Conservation (phyloP, 1,140 invertebrate species). For the Maconellicoccus hirsutus region DNA sequence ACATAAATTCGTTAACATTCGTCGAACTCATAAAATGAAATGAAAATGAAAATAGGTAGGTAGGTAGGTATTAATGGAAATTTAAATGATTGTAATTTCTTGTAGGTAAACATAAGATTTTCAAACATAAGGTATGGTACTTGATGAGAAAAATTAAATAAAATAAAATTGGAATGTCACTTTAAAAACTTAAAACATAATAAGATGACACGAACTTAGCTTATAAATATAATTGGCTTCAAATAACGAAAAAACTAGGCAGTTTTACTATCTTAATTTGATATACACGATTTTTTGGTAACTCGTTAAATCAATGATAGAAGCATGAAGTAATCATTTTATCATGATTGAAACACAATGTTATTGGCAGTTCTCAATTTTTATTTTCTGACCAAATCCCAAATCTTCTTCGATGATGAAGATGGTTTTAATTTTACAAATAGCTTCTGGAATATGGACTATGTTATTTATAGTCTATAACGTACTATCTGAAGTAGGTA, state of each 20-base stretch:
- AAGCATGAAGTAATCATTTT: not conserved
- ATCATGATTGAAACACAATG: not conserved
- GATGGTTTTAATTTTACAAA: no score
- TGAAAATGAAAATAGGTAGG: no score
- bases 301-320: not conserved
- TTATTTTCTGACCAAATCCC: not conserved
- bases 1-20: not conserved
- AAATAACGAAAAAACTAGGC: not conserved
- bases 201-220: not conserved
- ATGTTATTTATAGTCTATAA: no score
- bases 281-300: not conserved
- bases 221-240: not conserved
- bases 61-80: no score
- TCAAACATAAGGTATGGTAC: not conserved
- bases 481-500: no score
- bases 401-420: no score
- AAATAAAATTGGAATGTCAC: not conserved
- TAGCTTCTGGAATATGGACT: no score
- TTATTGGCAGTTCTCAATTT: not conserved
- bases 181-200: not conserved
- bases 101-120: no score
- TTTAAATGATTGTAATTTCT: no score
- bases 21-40: no score
- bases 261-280: not conserved
- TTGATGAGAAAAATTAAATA: not conserved